Percentiles rank a stretch among this genome's conserved stretches.
Conservation (phyloP, 2,113 vertebrate genomes). For the Rhynchopsitta pachyrhyncha region DNA sequence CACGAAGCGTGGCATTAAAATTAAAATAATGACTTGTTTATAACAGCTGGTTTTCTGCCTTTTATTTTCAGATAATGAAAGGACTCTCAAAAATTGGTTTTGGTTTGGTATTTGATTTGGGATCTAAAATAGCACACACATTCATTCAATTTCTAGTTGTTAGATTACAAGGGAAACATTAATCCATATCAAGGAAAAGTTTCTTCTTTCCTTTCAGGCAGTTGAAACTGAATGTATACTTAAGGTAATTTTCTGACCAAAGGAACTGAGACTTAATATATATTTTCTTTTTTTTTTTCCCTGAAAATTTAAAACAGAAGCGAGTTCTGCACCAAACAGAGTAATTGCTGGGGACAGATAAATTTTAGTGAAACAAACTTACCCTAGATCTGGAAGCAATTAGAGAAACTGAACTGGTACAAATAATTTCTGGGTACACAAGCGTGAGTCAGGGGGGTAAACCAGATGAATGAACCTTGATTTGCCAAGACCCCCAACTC, state of each 20-base stretch:
- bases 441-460: neutral
- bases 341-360: slow-evolving; percentile 32
- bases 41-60: neutral
- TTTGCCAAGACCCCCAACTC: neutral
- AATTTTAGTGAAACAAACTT: slow-evolving; percentile 28
- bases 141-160: slow-evolving; percentile 37
- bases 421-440: slow-evolving; percentile 45
- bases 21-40: slow-evolving; percentile 51
- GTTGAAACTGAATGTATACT: slow-evolving; percentile 50
- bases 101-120: neutral
- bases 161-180: slow-evolving; percentile 41
- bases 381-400: slow-evolving; percentile 25
- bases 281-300: slow-evolving; percentile 14
- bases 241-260: slow-evolving; percentile 61
- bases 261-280: neutral
- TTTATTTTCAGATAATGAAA: slow-evolving; percentile 57
- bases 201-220: slow-evolving; percentile 13
- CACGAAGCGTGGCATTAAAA: slow-evolving; percentile 43
- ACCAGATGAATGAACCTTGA: neutral
- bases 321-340: neutral
- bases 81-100: neutral
- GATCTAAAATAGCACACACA: slow-evolving; percentile 24
- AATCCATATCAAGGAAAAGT: slow-evolving; percentile 16
- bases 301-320: slow-evolving; percentile 56
- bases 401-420: slow-evolving; percentile 30